phyloP scores from a whole-genome alignment of 2,888 invertebrate species.

The Stenoptilia bipunctidactyla region DNA sequence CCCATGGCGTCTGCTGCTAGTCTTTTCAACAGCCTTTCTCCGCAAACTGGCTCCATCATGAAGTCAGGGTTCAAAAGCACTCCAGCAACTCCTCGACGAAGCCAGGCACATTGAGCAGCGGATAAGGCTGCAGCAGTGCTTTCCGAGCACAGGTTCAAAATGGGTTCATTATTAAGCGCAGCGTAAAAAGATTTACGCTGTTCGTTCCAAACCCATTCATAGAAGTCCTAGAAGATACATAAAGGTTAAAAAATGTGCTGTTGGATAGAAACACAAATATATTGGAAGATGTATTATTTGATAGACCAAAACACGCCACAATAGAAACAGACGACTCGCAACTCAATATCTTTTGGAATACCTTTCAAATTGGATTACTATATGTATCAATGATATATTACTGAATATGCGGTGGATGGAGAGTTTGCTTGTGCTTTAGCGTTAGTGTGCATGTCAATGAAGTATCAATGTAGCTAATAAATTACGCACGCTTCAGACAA shows the following conservation, averaged over 20 bases:
- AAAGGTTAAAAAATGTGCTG: not conserved
- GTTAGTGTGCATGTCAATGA: too few species aligned
- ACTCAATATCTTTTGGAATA: too few species aligned
- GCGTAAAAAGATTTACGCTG: constrained; percentile 34
- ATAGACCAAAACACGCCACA: too few species aligned
- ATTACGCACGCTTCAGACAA: too few species aligned
- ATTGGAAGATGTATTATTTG: not conserved
- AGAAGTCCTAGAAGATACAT: not conserved
- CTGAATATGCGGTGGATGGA: too few species aligned
- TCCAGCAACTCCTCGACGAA: constrained; percentile 41
- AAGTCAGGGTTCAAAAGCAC: constrained; percentile 43
- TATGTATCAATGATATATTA: too few species aligned
- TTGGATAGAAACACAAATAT: not conserved
- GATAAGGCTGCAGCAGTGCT: constrained; percentile 31
- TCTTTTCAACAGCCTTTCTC: constrained; percentile 34
- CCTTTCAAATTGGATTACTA: too few species aligned
- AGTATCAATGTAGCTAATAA: too few species aligned
- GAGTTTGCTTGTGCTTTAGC: too few species aligned
- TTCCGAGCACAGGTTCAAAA: constrained; percentile 48
- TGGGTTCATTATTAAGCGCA: constrained; percentile 28
- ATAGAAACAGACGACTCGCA: too few species aligned
- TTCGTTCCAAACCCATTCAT: constrained; percentile 38
- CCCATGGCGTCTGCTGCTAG: constrained; percentile 37
- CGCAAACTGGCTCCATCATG: constrained; percentile 27
- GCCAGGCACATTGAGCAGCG: constrained; percentile 42